These are phyloP conservation scores for Leptogaster cylindrica DNA, from an alignment of 2,888 invertebrate species.

Conservation along the genomic window DNA sequence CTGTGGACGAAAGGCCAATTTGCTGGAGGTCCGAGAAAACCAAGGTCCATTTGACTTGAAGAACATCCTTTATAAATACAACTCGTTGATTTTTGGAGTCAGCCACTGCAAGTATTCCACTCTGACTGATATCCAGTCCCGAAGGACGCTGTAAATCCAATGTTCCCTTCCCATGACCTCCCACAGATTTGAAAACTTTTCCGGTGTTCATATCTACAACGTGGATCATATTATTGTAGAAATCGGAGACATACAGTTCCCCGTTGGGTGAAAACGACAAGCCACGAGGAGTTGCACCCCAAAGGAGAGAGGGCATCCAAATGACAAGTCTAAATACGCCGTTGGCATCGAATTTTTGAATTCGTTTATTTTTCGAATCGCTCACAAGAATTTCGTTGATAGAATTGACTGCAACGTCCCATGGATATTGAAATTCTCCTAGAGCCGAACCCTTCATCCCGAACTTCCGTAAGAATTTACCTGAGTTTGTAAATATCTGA, in stretches of 20 bases:
- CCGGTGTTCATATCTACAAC: no score
- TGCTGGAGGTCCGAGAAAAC: no score
- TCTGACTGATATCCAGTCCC: slow-evolving; percentile 84
- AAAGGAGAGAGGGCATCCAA: no score
- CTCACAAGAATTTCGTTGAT: slow-evolving; percentile 84
- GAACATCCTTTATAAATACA: slow-evolving; percentile 1
- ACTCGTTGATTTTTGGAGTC: slow-evolving; percentile 84
- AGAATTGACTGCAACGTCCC: slow-evolving; percentile 90
- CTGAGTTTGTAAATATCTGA: slow-evolving; percentile 81
- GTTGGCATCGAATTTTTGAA: slow-evolving; percentile 75
- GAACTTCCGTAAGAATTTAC: slow-evolving; percentile 81
- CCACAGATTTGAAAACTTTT: no score
- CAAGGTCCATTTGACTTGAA: no score
- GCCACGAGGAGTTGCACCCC: slow-evolving; percentile 86
- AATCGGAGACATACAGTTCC: slow-evolving; percentile 88
- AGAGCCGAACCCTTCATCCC: slow-evolving; percentile 86
- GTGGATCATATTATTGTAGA: slow-evolving; percentile 96
- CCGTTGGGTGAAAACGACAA: slow-evolving; percentile 87
- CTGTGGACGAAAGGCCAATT: no score
- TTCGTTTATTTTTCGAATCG: slow-evolving; percentile 91
- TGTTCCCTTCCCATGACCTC: no score
- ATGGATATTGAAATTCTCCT: slow-evolving; percentile 95
- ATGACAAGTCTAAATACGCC: slow-evolving; percentile 84
- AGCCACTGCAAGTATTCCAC: slow-evolving; percentile 87
- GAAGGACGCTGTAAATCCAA: slow-evolving; percentile 85